Conservation (phyloP, 2,113 vertebrate genomes). For the Tupaia tana region DNA sequence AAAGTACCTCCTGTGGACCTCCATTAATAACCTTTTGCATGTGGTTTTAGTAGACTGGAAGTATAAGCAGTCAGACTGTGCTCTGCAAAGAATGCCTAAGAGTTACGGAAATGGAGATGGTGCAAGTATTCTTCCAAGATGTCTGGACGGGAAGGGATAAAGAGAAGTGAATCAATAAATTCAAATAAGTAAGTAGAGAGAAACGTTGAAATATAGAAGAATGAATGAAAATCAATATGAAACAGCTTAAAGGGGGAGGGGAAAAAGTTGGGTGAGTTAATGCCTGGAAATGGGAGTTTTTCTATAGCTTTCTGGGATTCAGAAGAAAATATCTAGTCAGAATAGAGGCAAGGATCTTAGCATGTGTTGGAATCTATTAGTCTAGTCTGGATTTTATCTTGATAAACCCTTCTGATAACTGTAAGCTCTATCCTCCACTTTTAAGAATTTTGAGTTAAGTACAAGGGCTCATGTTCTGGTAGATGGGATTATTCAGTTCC, state of each 20-base stretch:
- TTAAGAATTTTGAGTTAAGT: constrained; percentile 43
- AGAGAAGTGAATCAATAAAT: not conserved
- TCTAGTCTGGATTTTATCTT: constrained; percentile 28
- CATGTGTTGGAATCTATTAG: not conserved
- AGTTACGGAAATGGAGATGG: not conserved
- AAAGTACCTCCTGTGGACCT: not conserved
- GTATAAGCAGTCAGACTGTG: not conserved
- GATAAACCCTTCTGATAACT: not conserved
- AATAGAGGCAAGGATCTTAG: not conserved
- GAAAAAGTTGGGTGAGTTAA: not conserved
- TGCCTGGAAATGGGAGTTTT: not conserved
- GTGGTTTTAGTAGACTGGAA: not conserved
- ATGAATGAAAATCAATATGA: not conserved
- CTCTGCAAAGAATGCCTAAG: not conserved
- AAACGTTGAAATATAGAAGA: not conserved
- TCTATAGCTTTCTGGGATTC: not conserved
- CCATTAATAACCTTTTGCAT: not conserved
- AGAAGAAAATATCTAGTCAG: not conserved
- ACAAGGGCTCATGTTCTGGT: not conserved
- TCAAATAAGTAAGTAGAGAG: not conserved
- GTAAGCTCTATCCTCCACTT: constrained; percentile 5
- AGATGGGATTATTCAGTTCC: not conserved
- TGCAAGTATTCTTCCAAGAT: not conserved
- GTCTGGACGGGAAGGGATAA: not conserved
- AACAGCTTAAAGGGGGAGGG: not conserved